Conservation (phyloP, 92 coral and sea anemone species). For the Phenganax stokvisi region DNA sequence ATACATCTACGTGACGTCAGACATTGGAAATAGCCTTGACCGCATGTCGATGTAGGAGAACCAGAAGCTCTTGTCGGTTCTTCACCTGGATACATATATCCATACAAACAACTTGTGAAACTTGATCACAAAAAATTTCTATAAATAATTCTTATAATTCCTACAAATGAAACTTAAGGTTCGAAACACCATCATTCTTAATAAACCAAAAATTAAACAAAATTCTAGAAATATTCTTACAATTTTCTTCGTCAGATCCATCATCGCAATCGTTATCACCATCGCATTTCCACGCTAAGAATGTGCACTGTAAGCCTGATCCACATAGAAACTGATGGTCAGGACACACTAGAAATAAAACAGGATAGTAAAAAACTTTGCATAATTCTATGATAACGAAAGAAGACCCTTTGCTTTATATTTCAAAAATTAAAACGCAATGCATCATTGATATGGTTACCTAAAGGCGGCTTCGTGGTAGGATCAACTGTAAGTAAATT, state of each 20-base stretch:
- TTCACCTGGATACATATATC: background rate
- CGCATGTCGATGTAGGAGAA: background rate
- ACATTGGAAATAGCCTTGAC: conserved; percentile 10
- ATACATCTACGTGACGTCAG: conserved; percentile 8
- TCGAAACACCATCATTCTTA: too few species aligned
- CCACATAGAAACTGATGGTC: conserved; percentile 28
- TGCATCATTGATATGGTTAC: too few species aligned
- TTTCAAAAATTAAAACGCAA: too few species aligned
- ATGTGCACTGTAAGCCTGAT: conserved; percentile 22
- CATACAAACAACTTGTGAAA: background rate
- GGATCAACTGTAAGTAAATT: too few species aligned
- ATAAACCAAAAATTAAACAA: too few species aligned
- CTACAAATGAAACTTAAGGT: too few species aligned
- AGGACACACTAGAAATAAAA: background rate
- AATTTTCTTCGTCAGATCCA: conserved; percentile 31
- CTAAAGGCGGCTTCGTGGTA: too few species aligned
- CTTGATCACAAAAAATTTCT: too few species aligned
- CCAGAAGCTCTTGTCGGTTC: background rate
- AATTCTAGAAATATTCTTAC: conserved; percentile 4
- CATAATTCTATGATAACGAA: background rate
- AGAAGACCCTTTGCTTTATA: too few species aligned
- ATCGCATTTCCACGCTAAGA: conserved; percentile 29
- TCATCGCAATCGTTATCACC: conserved; percentile 34
- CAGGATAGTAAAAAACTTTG: background rate
- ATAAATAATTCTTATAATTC: too few species aligned